These are phyloP conservation scores for Watsonalla binaria DNA, from an alignment of 2,888 invertebrate genomes.

Conservation along the genomic window DNA sequence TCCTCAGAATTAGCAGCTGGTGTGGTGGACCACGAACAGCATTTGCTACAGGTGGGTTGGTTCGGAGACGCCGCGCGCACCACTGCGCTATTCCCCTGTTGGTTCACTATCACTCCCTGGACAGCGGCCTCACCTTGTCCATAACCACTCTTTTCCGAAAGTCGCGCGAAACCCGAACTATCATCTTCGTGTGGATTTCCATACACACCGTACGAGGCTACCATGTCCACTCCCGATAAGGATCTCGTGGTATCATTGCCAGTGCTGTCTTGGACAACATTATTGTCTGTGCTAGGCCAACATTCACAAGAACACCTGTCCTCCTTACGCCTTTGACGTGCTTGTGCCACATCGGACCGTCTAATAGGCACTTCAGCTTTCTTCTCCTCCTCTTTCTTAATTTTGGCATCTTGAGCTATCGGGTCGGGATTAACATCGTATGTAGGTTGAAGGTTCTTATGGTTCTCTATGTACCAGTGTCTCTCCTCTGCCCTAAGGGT, in stretches of 20 bases:
- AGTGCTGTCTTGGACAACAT: constrained; percentile 51
- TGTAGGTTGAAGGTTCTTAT: constrained; percentile 65
- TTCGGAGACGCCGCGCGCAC: constrained; percentile 48
- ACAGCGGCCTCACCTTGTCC: constrained; percentile 68
- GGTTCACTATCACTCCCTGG: constrained; percentile 75
- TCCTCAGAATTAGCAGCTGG: constrained; percentile 68
- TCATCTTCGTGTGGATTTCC: constrained; percentile 72
- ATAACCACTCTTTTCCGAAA: constrained; percentile 64
- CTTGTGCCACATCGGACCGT: constrained; percentile 55
- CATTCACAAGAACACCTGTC: constrained; percentile 75
- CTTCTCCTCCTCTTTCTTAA: constrained; percentile 72
- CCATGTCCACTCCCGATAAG: constrained; percentile 72
- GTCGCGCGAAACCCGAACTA: constrained; percentile 67
- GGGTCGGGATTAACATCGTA: constrained; percentile 58
- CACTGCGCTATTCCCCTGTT: constrained; percentile 73
- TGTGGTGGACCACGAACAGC: constrained; percentile 54
- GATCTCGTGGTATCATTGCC: constrained; percentile 65
- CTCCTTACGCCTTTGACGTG: constrained; percentile 67
- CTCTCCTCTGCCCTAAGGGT: constrained; percentile 73
- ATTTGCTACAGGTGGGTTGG: constrained; percentile 52
- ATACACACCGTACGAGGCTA: constrained; percentile 75
- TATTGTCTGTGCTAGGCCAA: constrained; percentile 72
- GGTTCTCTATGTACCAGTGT: constrained; percentile 76
- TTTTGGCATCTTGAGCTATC: constrained; percentile 68
- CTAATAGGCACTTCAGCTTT: constrained; percentile 59